Base-by-base conservation (phyloP, 1,140 invertebrate species). In the Schlechtendalia chinensis region DNA sequence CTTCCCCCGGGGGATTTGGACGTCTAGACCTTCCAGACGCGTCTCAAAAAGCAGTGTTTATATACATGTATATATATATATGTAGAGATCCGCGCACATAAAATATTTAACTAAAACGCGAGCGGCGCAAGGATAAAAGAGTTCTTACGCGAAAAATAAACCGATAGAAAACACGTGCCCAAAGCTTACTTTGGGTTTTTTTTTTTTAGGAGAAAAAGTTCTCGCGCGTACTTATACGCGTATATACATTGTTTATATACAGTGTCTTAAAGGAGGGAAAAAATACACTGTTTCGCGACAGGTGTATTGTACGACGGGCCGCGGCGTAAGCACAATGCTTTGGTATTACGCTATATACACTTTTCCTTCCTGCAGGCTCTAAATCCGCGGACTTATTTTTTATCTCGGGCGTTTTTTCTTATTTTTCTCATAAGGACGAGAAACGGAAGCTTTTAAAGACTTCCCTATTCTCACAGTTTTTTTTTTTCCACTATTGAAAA, bases 181-280 rank as follows among this genome's bases (percentile, higher is more conserved):
- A 29, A 47, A 59, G 39, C 16, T 22, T 63, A 63, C 24, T 45
- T 77, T 77, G 39, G 74, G 24, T 77, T 61, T 39, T 39, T 39
- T 8, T n/a, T n/a, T n/a, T n/a, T n/a, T 47, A 77, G 53, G 47
- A 61, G 61, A n/a, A 77, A 71, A 77, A 77, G 39, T 59, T 59
- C 58, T 17, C 58, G 32, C 32, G 3, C 32, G 32, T 39, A 39
- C 32, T 8, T 39, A 4, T 39, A 39, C 8, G 32, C 8, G 8
- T 39, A 39, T 39, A 39, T 8, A 8, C 8, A 39, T 39, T 8
- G 8, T 39, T 39, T 39, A 39, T 39, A 39, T 39, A 39, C 39
- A 27, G 54, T 47, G n/a, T 77, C 22, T 58, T 39, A 75, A 58
- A 75, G 65, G 45, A 53, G 19, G 65, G 47, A 71, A 29, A 53